Evolutionary conservation across 2,797 vertebrate species (phyloP).

Genomic region (Enteromius thamalakanensis): DNA sequence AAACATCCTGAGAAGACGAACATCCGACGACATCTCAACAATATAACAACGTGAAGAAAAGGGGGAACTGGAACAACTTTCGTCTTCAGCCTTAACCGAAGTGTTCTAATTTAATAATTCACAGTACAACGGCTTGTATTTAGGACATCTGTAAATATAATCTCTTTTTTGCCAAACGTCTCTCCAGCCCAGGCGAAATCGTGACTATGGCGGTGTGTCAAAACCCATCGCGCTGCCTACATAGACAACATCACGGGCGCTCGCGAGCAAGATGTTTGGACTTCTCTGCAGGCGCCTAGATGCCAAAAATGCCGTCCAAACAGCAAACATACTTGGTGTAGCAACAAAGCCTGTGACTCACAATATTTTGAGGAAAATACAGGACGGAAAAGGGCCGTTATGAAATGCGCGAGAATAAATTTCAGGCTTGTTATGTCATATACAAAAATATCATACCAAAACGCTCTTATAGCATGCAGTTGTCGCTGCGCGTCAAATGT

Average conservation of each 20-base stretch:
- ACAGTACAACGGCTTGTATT: background rate
- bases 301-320: background rate
- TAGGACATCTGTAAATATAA: background rate
- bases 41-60: background rate
- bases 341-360: background rate
- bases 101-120: background rate
- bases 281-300: background rate
- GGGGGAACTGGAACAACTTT: conserved; percentile 9
- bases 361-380: background rate
- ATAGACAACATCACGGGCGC: background rate
- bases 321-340: background rate
- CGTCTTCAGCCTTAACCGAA: background rate
- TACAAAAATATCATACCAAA: background rate
- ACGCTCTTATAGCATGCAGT: background rate
- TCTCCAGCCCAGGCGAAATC: background rate
- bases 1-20: background rate
- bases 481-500: background rate
- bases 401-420: background rate
- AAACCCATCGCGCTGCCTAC: background rate
- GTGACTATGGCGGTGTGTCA: conserved; percentile 17
- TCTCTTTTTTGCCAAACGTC: background rate
- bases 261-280: background rate
- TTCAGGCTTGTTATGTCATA: background rate
- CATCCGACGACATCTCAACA: background rate
- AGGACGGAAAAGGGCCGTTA: background rate